These are phyloP conservation scores for Ceratitis capitata DNA, from an alignment of 1,140 invertebrate genomes.

Conservation along the genomic window DNA sequence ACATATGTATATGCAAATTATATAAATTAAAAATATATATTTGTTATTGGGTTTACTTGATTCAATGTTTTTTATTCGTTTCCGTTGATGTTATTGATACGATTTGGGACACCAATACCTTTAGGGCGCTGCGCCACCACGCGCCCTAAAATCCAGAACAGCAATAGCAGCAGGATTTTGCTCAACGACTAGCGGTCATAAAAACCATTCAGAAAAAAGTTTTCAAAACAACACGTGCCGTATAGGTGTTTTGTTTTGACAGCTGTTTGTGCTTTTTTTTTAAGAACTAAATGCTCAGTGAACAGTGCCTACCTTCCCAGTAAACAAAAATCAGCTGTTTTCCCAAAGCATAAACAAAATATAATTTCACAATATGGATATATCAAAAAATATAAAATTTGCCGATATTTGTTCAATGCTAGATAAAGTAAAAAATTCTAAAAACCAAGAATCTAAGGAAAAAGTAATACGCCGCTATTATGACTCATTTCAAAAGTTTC, in stretches of 20 bases:
- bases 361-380: constrained; percentile 46
- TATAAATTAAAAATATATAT: not conserved
- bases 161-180: not conserved
- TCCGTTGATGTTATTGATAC: not conserved
- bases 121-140: not conserved
- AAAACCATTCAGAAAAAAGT: not conserved
- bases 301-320: not conserved
- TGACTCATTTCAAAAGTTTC: constrained; percentile 56
- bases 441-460: constrained; percentile 50
- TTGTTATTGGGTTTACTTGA: not conserved
- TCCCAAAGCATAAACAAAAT: not conserved
- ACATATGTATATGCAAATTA: not conserved
- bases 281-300: not conserved
- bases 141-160: not conserved
- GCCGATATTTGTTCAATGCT: constrained; percentile 56
- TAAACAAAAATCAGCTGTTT: constrained; percentile 2
- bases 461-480: constrained; percentile 54
- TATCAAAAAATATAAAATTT: constrained; percentile 57
- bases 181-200: not conserved
- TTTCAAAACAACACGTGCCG: not conserved
- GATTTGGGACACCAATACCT: not conserved
- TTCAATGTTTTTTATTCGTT: not conserved
- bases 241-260: not conserved
- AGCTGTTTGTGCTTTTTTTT: not conserved
- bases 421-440: constrained; percentile 49